Conservation (phyloP, 1,140 invertebrate genomes). For the Pachyrhynchus sulphureomaculatus region DNA sequence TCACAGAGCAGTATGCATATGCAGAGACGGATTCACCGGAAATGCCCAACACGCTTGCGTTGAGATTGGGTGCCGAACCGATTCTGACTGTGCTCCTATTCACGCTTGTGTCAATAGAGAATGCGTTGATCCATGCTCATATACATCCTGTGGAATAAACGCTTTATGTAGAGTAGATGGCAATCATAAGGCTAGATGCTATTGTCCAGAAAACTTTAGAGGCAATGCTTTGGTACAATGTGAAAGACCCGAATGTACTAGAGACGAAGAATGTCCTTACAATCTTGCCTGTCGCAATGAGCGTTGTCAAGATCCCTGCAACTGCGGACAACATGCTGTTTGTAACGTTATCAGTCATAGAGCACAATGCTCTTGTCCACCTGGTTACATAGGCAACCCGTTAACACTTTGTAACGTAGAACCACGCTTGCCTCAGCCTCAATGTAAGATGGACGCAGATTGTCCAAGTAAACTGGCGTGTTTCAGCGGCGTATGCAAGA, state of each 20-base stretch:
- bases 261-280: slow-evolving; percentile 71
- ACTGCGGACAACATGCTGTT: slow-evolving; percentile 66
- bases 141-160: slow-evolving; percentile 79
- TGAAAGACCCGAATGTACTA: slow-evolving; percentile 73
- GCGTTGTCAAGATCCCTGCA: slow-evolving; percentile 78
- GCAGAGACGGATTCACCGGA: slow-evolving; percentile 79
- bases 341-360: slow-evolving; percentile 78
- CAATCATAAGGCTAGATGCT: slow-evolving; percentile 75
- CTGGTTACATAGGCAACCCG: slow-evolving; percentile 80
- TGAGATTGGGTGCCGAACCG: slow-evolving; percentile 80
- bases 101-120: slow-evolving; percentile 83
- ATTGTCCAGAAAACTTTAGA: slow-evolving; percentile 71
- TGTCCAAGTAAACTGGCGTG: slow-evolving; percentile 84
- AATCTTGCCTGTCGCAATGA: slow-evolving; percentile 74
- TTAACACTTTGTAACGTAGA: slow-evolving; percentile 60
- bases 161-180: slow-evolving; percentile 73
- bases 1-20: slow-evolving; percentile 82
- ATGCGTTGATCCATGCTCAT: slow-evolving; percentile 78
- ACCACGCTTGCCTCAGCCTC: slow-evolving; percentile 57
- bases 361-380: slow-evolving; percentile 77
- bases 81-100: slow-evolving; percentile 78
- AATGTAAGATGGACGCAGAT: slow-evolving; percentile 80
- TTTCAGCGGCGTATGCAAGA: slow-evolving; percentile 75
- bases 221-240: slow-evolving; percentile 78
- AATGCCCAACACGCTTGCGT: slow-evolving; percentile 79